Percentiles rank a stretch among this genome's conserved stretches.
phyloP scores from a whole-genome alignment of 2,797 vertebrate species.

The Chelon auratus region DNA sequence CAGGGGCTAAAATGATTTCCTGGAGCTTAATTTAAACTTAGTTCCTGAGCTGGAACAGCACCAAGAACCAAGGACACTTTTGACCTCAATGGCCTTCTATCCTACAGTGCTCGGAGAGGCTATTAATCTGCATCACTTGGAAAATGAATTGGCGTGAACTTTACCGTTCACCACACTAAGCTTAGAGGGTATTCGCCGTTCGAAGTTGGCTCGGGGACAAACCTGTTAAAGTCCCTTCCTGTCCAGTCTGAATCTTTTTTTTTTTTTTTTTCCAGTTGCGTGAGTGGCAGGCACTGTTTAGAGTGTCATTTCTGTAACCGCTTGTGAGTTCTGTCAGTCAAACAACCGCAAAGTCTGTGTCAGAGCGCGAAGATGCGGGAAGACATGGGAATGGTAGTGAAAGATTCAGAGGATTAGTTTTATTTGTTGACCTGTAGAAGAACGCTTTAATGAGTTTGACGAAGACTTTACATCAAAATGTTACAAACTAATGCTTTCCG shows the following conservation, averaged over 20 bases:
- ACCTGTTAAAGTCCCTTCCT: neutral
- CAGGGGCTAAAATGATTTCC: too few relatives aligned
- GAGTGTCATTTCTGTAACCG: constrained; percentile 17
- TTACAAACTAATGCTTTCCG: constrained; percentile 21
- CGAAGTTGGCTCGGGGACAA: neutral
- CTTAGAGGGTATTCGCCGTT: neutral
- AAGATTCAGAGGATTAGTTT: too few relatives aligned
- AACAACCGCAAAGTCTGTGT: neutral
- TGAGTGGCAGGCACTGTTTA: neutral
- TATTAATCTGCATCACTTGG: neutral
- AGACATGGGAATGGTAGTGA: neutral
- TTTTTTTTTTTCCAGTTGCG: neutral
- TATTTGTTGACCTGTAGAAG: neutral
- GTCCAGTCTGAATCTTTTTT: neutral
- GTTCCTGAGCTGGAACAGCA: too few relatives aligned
- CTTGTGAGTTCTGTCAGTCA: neutral
- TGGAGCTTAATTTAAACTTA: too few relatives aligned
- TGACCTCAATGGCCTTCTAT: neutral
- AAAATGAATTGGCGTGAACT: too few relatives aligned
- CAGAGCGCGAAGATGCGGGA: neutral
- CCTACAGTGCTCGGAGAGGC: neutral
- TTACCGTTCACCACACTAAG: neutral
- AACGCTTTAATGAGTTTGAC: neutral
- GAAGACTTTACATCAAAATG: neutral
- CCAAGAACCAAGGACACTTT: neutral